Conservation (phyloP, 1,140 invertebrate genomes). For the Lanistes nyassanus region DNA sequence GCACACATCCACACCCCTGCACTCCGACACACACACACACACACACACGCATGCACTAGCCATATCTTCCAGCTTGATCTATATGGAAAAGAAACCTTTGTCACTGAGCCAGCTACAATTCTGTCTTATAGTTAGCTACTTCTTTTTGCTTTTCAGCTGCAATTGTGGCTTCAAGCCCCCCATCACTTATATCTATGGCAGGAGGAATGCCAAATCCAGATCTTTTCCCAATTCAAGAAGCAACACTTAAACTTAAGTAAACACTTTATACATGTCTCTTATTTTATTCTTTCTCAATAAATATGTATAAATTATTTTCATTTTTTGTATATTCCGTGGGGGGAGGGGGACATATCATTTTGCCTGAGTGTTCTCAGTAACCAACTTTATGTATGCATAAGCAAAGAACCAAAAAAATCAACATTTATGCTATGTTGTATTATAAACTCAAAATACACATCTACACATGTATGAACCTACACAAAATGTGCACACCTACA, state of each 20-base stretch:
- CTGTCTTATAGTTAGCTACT: background rate
- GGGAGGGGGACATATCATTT: no score
- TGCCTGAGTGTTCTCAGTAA: no score
- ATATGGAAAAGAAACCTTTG: no score
- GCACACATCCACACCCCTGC: background rate
- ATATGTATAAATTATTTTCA: no score
- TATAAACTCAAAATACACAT: no score
- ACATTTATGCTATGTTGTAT: no score
- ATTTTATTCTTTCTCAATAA: no score
- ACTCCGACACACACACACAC: background rate
- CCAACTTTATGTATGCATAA: no score
- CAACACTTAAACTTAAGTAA: slow-evolving; percentile 73
- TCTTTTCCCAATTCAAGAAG: slow-evolving; percentile 78
- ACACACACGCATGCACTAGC: background rate
- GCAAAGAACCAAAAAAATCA: no score
- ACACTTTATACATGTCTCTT: background rate
- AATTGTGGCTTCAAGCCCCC: slow-evolving; percentile 74
- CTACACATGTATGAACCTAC: no score
- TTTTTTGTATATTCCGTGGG: no score
- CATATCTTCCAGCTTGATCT: background rate
- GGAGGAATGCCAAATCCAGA: slow-evolving; percentile 82
- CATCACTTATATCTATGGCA: slow-evolving; percentile 77
- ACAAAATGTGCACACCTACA: no score
- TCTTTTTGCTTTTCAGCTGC: slow-evolving; percentile 41
- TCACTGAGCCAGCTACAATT: background rate